Conservation (phyloP, 2,797 vertebrate species). For the Perodicticus potto region DNA sequence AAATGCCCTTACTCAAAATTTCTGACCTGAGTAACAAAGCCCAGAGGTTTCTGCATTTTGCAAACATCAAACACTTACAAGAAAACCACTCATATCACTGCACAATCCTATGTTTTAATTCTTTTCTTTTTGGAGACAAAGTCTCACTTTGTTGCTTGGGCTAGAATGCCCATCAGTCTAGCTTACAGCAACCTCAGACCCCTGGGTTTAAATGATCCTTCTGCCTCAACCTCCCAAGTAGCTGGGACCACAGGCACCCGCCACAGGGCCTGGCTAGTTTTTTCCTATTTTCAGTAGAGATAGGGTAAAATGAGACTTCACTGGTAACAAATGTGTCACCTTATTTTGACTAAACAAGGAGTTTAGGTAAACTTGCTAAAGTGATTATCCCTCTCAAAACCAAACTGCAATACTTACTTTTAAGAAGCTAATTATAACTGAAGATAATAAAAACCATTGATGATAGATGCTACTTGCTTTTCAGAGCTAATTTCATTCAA, state of each 20-base stretch:
- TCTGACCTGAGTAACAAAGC: background rate
- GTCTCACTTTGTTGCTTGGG: background rate
- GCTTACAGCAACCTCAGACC: too few species aligned
- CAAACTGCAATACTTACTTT: constrained; percentile 1
- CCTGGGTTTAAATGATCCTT: too few species aligned
- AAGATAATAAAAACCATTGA: background rate
- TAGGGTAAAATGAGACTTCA: background rate
- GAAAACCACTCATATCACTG: background rate
- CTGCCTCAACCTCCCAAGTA: too few species aligned
- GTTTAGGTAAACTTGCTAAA: background rate
- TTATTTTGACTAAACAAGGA: constrained; percentile 40
- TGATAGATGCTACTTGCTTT: background rate
- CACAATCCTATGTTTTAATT: background rate
- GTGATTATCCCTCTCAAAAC: background rate
- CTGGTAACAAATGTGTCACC: background rate
- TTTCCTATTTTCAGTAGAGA: too few species aligned
- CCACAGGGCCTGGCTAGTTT: too few species aligned
- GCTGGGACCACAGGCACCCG: too few species aligned
- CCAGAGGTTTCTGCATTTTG: background rate
- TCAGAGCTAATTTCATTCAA: constrained; percentile 22
- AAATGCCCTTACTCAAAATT: background rate
- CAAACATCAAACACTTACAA: background rate
- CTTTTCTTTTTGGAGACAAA: background rate
- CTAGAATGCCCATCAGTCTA: too few species aligned
- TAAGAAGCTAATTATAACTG: background rate